Base-by-base conservation (phyloP, 1,140 invertebrate species). In the Bombus difficillimus region DNA sequence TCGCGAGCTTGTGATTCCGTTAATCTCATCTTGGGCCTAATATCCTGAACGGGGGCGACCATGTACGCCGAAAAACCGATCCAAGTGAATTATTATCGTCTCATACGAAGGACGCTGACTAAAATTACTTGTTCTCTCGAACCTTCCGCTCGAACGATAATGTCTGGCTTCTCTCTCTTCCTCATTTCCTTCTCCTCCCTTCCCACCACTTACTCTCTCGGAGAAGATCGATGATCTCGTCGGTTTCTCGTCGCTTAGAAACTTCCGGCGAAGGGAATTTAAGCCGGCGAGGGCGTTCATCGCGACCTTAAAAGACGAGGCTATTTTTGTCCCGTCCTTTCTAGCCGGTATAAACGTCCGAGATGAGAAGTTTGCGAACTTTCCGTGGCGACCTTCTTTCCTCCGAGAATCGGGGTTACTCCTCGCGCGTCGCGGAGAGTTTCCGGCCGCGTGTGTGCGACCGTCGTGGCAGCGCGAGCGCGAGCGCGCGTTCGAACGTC, bases 261-360 rank as follows among this genome's bases (percentile, higher is more conserved):
- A 85, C 83, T 88, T 88, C 79, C 82, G 66, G 76, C 76, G 32
- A 85, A 80, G 53, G 76, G 66, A 73, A 85, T 84, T 84, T 79
- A 69, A 84, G 53, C 57, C 62, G 53, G 47, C 22, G 81, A 86
- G 88, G 72, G 89, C 81, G 79, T 64, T 78, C 57, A 79, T 88
- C 59, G 86, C 82, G 82, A 89, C 81, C 79, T 84, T 87, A 90
- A 90, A 90, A 86, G 86, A 88, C 88, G 71, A 43, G 66, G 88
- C 75, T 90, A 90, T 90, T 90, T 88, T 82, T 59, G 85, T 90
- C 79, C 37, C 59, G 71, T 71, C 79, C 71, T 87, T 82, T 80
- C 82, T 66, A 25, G 37, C 68, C 78, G 28, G 43, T 32, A 76
- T 76, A 64, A 90, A 88, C 89, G 53, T 73, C 88, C 62, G 76